Conservation (phyloP, 1,140 invertebrate genomes). For the Sitobion miscanthi region DNA sequence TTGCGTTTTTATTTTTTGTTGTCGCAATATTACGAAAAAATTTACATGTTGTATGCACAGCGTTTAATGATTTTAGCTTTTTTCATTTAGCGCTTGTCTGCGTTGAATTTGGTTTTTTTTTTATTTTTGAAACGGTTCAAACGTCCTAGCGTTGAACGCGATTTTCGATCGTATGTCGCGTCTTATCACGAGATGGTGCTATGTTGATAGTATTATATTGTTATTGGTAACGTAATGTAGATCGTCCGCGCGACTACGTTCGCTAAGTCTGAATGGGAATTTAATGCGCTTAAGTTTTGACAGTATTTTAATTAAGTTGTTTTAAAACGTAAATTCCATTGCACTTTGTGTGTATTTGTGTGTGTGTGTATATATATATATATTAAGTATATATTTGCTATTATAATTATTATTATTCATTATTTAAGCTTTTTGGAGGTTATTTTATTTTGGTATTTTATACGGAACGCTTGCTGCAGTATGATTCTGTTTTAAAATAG, state of each 20-base stretch:
- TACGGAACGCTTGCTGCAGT: background rate
- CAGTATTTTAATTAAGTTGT: conserved; percentile 12
- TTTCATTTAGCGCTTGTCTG: background rate
- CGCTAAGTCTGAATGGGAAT: conserved; percentile 47
- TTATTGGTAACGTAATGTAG: conserved; percentile 44
- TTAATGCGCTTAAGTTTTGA: conserved; percentile 47
- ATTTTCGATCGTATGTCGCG: background rate
- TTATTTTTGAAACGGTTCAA: background rate
- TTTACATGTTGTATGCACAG: background rate
- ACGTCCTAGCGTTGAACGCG: conserved; percentile 6
- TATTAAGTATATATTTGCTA: background rate
- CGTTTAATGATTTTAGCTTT: background rate
- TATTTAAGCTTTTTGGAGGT: background rate
- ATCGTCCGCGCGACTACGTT: conserved; percentile 21
- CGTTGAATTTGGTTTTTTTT: background rate
- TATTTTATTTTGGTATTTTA: conserved; percentile 11
- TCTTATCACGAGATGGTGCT: background rate
- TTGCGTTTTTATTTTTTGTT: background rate
- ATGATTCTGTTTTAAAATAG: conserved; percentile 21
- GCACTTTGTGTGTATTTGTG: background rate
- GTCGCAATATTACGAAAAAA: background rate
- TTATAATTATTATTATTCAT: conserved; percentile 19
- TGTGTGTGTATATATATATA: background rate
- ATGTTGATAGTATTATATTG: conserved; percentile 14
- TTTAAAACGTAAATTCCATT: background rate